Conservation (phyloP, 1,140 invertebrate species). For the Saccostrea glomerata region DNA sequence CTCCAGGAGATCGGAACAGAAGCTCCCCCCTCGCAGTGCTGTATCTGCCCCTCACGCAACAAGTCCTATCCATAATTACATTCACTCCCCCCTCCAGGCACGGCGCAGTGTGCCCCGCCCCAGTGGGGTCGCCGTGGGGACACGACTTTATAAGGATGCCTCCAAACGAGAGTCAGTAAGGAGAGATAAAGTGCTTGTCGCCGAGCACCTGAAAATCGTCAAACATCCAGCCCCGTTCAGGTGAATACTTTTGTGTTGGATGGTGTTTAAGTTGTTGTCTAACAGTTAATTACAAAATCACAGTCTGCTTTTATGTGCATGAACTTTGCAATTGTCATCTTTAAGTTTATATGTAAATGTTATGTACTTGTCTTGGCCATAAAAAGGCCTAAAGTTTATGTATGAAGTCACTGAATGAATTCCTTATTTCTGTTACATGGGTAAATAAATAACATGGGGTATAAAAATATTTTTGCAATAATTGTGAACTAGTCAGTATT, state of each 20-base stretch:
- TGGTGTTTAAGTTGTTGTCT: conserved; percentile 1
- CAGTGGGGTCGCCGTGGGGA: neutral
- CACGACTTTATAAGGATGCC: conserved; percentile 22
- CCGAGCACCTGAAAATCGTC: conserved; percentile 60
- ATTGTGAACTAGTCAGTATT: conserved; percentile 35
- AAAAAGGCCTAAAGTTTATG: conserved; percentile 9
- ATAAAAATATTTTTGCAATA: neutral
- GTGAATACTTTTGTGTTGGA: conserved; percentile 48
- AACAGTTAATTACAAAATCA: neutral
- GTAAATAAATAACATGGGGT: neutral
- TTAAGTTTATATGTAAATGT: neutral
- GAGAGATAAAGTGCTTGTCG: conserved; percentile 14
- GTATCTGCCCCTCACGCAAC: conserved; percentile 29
- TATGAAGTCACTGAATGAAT: neutral
- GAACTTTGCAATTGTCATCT: neutral
- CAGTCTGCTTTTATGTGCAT: neutral
- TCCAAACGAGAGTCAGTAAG: neutral
- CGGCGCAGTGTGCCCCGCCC: neutral
- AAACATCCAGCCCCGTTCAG: conserved; percentile 66
- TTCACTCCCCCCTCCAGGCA: conserved; percentile 4
- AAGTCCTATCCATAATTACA: conserved; percentile 48
- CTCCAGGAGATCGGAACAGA: conserved; percentile 35
- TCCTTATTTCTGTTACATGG: neutral
- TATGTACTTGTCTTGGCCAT: conserved; percentile 2
- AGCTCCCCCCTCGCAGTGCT: neutral